These are phyloP conservation scores for Geococcyx californianus DNA, from an alignment of 2,113 vertebrate species.

Conservation along the genomic window DNA sequence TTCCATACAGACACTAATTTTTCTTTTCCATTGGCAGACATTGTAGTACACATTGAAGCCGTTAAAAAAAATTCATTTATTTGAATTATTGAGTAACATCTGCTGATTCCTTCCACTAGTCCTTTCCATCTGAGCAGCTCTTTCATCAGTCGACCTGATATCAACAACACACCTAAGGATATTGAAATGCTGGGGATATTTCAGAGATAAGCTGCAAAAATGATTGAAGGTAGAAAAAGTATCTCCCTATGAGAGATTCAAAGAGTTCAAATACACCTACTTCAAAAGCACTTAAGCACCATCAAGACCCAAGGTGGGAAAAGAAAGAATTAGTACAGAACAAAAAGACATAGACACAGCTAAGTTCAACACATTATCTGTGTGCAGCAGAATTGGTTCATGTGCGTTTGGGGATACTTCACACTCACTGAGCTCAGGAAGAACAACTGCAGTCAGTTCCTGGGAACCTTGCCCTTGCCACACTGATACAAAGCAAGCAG, in stretches of 20 bases:
- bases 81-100: background rate
- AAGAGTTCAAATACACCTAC: background rate
- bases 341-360: background rate
- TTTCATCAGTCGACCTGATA: background rate
- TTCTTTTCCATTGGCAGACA: background rate
- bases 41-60: fast-evolving
- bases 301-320: background rate
- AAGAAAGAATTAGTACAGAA: background rate
- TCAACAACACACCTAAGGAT: fast-evolving
- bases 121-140: background rate
- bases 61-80: background rate
- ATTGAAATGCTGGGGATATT: background rate
- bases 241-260: background rate
- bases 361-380: background rate
- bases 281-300: background rate
- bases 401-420: background rate
- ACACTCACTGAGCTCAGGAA: background rate
- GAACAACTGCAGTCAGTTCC: background rate
- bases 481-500: fast-evolving
- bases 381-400: background rate
- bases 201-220: background rate
- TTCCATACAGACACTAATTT: background rate
- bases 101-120: background rate
- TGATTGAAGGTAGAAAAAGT: background rate
- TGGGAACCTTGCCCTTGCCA: background rate